These are phyloP conservation scores for Rhipidura dahli DNA, from an alignment of 2,113 vertebrate species.

Conservation along the genomic window DNA sequence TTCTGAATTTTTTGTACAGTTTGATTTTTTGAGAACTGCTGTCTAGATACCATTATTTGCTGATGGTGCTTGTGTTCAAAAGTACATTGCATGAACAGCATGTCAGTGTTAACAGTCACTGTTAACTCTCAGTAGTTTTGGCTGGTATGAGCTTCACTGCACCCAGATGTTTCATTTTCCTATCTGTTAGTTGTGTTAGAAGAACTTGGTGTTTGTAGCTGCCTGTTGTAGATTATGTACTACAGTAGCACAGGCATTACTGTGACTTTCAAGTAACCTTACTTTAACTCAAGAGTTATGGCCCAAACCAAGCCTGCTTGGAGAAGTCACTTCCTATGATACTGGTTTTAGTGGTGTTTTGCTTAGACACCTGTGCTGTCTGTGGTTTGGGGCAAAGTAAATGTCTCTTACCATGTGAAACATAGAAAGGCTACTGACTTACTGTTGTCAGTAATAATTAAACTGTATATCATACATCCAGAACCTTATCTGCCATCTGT, in stretches of 20 bases:
- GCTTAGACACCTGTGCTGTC: not conserved
- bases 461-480: fast-evolving
- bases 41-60: not conserved
- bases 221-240: not conserved
- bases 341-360: not conserved
- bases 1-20: not conserved
- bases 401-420: not conserved
- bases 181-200: not conserved
- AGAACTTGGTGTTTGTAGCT: not conserved
- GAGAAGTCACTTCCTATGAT: not conserved
- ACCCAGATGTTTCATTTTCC: not conserved
- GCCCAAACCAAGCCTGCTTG: not conserved
- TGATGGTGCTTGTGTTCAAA: not conserved
- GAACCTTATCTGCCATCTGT: not conserved
- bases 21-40: not conserved
- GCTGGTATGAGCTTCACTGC: not conserved
- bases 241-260: not conserved
- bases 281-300: not conserved
- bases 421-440: not conserved
- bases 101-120: not conserved
- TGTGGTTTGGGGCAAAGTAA: not conserved
- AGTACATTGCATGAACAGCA: fast-evolving
- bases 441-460: not conserved
- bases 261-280: not conserved
- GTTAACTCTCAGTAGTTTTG: not conserved